These are phyloP conservation scores for Scarus forsteni DNA, from an alignment of 2,797 vertebrate genomes.

Conservation along the genomic window DNA sequence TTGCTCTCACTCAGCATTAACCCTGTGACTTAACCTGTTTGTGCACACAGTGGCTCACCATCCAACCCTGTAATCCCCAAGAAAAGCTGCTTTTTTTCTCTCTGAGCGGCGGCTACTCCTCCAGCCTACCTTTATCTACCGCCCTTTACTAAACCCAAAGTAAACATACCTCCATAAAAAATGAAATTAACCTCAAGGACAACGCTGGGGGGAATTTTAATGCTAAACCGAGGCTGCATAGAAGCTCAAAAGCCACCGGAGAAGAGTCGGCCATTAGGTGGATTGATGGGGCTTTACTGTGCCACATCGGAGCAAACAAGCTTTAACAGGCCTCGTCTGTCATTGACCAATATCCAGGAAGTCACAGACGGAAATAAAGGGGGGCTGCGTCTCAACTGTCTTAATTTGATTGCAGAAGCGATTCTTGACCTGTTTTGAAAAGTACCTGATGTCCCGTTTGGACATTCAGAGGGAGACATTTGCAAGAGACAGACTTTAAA, in stretches of 20 bases:
- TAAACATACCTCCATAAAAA: slow-evolving; percentile 69
- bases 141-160: slow-evolving; percentile 58
- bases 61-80: slow-evolving; percentile 31
- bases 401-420: slow-evolving; percentile 28
- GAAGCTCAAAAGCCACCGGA: slow-evolving; percentile 42
- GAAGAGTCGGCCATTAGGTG: slow-evolving; percentile 62
- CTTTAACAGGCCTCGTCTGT: slow-evolving; percentile 75
- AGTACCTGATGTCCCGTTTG: slow-evolving; percentile 7
- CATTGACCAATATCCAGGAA: slow-evolving; percentile 57
- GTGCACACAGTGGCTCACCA: slow-evolving; percentile 36
- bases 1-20: slow-evolving; percentile 37
- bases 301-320: slow-evolving; percentile 63
- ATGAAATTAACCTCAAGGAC: slow-evolving; percentile 67
- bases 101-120: slow-evolving; percentile 21
- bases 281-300: slow-evolving; percentile 77
- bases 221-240: slow-evolving; percentile 23
- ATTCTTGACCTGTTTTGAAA: slow-evolving; percentile 28
- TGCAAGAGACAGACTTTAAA: slow-evolving; percentile 18
- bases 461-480: slow-evolving; percentile 4
- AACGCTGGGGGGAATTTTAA: slow-evolving; percentile 60
- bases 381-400: slow-evolving; percentile 37
- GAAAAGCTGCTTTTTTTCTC: slow-evolving; percentile 37
- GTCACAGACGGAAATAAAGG: slow-evolving; percentile 21
- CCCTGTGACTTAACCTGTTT: slow-evolving; percentile 49
- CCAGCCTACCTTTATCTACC: slow-evolving; percentile 24